A percentile compares a stretch with the other conserved stretches of the same genome.
Evolutionary conservation across 2,888 invertebrate genomes (phyloP).

Genomic region (Lottia scabra): DNA sequence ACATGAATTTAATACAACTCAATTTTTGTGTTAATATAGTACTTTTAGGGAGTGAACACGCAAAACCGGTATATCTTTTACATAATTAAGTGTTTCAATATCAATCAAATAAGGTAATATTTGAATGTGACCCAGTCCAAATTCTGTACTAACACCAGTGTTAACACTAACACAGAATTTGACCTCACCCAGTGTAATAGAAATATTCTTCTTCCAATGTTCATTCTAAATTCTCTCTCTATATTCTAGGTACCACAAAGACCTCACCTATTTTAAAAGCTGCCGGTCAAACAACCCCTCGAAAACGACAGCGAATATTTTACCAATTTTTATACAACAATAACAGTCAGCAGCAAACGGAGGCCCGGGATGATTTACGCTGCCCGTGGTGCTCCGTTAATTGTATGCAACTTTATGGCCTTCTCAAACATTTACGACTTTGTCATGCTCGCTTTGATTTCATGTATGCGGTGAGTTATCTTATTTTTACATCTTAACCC

Average conservation of each 20-base stretch:
- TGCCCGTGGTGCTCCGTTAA: constrained; percentile 97
- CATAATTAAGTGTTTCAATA: too few relatives aligned
- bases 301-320: constrained; percentile 79
- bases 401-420: constrained; percentile 86
- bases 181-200: too few relatives aligned
- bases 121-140: too few relatives aligned
- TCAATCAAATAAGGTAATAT: too few relatives aligned
- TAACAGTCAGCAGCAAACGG: constrained; percentile 94
- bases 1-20: too few relatives aligned
- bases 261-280: constrained; percentile 27
- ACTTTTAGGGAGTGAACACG: too few relatives aligned
- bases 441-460: constrained; percentile 95
- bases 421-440: constrained; percentile 92
- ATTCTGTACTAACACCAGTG: too few relatives aligned
- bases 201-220: too few relatives aligned
- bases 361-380: constrained; percentile 90
- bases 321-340: constrained; percentile 97
- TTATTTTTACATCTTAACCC: background rate
- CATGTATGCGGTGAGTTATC: constrained; percentile 82
- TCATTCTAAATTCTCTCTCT: too few relatives aligned
- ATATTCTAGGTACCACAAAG: background rate
- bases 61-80: too few relatives aligned
- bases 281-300: constrained; percentile 45
- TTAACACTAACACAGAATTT: too few relatives aligned
- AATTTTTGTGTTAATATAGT: too few relatives aligned